Base-by-base conservation (phyloP, 2,797 vertebrate genomes). In the Tragopan temminckii region DNA sequence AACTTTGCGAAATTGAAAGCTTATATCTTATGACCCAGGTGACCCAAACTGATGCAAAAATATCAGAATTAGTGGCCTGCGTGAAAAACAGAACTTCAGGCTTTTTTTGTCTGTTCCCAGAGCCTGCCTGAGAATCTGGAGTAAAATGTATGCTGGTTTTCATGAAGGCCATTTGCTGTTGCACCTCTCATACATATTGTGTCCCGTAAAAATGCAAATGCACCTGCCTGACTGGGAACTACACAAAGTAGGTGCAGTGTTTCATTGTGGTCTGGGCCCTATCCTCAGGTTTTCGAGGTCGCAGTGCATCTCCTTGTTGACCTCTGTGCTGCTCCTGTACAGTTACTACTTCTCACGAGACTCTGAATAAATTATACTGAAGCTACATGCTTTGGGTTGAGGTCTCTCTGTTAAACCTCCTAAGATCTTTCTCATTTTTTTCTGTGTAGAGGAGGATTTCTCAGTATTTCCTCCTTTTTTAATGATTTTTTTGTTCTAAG, bases 11-110 rank as follows among this genome's bases (percentile, higher is more conserved):
- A 94, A 95, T 64, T 29, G 77, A 81, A 79, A 76, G 92, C 90
- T 96, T 87, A 14, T 35, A 18, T 81, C 91, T 89, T 92, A 72
- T 85, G 85, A 96, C 86, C 90, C 66, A 57, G 70, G 62, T 95
- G 95, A 96, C 95, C 92, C 72, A 92, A 83, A 90, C 90, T 59
- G 69, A 87, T 85, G 95, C 69, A 94, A 91, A 95, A 90, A 80
- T 89, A 90, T 14, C 81, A 72, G 76, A 89, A 93, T 83, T 93
- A 85, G 81, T 62, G 76, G 67, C 55, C 72, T 85, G 69, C 18
- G 35, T 80, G 76, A 72, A 83, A 83, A 85, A 67, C 35, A 76
- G 63, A 52, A 88, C 89, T 75, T n/a, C 64, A 46, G 69, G 38
- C 58, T 92, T 83, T 94, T 78, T 53, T 36, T 48, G 72, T 75